Percentiles rank a stretch among this genome's conserved stretches.
Conservation (phyloP, 92 coral and sea anemone genomes). For the Metridium senile region DNA sequence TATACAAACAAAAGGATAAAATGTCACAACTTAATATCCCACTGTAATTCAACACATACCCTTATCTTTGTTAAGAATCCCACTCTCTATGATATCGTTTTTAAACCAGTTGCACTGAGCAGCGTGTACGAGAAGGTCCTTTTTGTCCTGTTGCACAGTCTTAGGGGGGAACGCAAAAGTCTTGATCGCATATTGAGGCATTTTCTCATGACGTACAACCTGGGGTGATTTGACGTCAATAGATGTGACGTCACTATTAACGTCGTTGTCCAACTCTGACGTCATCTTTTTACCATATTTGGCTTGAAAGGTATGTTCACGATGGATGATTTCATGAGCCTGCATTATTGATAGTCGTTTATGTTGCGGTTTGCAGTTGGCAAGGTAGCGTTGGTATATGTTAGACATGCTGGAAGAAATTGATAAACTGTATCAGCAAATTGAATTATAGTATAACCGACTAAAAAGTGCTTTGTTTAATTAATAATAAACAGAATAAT, state of each 20-base stretch:
- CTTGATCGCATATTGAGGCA: conserved; percentile 18
- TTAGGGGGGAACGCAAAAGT: not conserved
- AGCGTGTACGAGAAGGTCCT: conserved; percentile 23
- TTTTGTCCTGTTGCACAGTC: conserved; percentile 28
- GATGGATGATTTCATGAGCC: conserved; percentile 79
- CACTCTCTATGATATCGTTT: conserved; percentile 25
- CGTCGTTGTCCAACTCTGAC: conserved; percentile 2
- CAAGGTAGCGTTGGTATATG: conserved; percentile 59
- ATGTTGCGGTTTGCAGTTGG: conserved; percentile 78
- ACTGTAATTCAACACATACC: not conserved
- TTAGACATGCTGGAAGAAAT: conserved; percentile 62
- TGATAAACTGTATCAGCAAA: no score
- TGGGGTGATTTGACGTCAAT: conserved; percentile 16
- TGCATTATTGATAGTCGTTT: conserved; percentile 78
- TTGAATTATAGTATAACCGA: no score
- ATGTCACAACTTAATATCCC: no score
- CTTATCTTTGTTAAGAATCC: conserved; percentile 19
- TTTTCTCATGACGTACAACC: conserved; percentile 26
- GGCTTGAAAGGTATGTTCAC: conserved; percentile 69
- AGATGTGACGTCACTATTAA: conserved; percentile 1
- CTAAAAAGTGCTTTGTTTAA: no score
- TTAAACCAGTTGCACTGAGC: conserved; percentile 43
- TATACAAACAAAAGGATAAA: no score
- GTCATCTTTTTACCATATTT: conserved; percentile 58
- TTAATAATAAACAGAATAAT: no score